Evolutionary conservation across 2,888 invertebrate genomes (phyloP), one percentile per base, ranked within the genome.

Genomic region (Hemithea aestivaria): DNA sequence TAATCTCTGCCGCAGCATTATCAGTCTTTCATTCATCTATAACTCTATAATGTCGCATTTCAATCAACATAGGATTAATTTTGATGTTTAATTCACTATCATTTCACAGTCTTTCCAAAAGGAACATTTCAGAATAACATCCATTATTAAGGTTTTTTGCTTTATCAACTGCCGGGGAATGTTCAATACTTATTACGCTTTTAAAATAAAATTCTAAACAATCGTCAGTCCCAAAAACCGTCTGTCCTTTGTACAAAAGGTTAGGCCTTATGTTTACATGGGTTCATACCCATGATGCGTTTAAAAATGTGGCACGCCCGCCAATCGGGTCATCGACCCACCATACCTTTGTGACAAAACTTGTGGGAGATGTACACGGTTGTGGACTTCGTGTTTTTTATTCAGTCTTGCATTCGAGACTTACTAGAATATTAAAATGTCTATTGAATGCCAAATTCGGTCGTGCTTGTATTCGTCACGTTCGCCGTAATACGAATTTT

Each of bases 331-430:
- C 74, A 66, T 71, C 71, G 81, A 81, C 75, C 81, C 68, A 38
- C 55, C 64, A 62, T 74, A 78, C 82, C 82, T 83, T 80, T 81
- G 82, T 82, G 69, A 83, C 82, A 79, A 79, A 77, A 78, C 73
- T 81, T 72, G 78, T 75, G 75, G 74, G 78, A 76, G 79, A 82
- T 77, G 77, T 68, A 62, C 67, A 65, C 43, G 48, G 47, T 53
- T 57, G 53, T 61, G 58, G 61, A 48, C 40, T 58, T 66, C 67
- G 63, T 63, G 62, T 58, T 45, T 51, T 50, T 16, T 9, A 2
- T 22, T 21, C 7, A 29, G 20, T 54, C 50, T 61, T 62, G 58
- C 62, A 58, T 62, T 67, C 58, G 56, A 59, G 57, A 61, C 51
- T 47, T 56, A 49, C 47, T 58, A 55, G 51, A 57, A 60, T 56